A percentile compares a stretch with the other conserved stretches of the same genome.
Evolutionary conservation across 1,140 invertebrate genomes (phyloP).

Genomic region (Lanistes nyassanus): DNA sequence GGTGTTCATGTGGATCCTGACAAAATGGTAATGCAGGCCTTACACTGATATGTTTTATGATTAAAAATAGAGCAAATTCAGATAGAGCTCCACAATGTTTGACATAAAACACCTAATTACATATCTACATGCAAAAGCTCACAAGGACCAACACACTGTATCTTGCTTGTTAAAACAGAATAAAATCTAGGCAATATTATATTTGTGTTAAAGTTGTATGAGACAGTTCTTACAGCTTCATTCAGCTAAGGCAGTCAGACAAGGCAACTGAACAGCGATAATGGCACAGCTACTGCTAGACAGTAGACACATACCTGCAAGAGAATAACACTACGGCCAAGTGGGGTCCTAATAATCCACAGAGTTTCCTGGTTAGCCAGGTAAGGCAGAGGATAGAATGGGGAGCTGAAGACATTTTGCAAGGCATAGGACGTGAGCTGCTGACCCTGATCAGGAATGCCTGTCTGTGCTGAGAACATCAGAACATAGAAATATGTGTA

Average conservation of each 20-base stretch:
- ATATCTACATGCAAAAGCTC: too few species aligned
- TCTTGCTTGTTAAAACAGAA: too few species aligned
- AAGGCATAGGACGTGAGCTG: background rate
- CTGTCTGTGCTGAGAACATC: background rate
- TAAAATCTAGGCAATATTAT: too few species aligned
- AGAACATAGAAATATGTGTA: background rate
- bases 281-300: background rate
- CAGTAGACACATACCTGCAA: conserved; percentile 15
- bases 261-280: background rate
- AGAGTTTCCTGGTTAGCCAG: conserved; percentile 21
- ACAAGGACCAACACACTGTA: too few species aligned
- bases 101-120: too few species aligned
- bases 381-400: conserved; percentile 6
- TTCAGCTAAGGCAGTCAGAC: background rate
- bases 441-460: background rate
- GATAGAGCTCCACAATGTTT: too few species aligned
- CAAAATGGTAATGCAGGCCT: too few species aligned
- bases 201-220: too few species aligned
- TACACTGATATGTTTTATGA: too few species aligned
- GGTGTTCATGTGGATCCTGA: too few species aligned
- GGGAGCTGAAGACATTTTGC: background rate
- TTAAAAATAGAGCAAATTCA: too few species aligned
- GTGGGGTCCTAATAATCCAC: conserved; percentile 16
- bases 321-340: background rate
- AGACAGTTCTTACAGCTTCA: too few species aligned